Percentiles rank a stretch among this genome's conserved stretches.
These are phyloP conservation scores for Petrocephalus sullivani DNA, from an alignment of 2,797 vertebrate genomes.

Conservation along the genomic window DNA sequence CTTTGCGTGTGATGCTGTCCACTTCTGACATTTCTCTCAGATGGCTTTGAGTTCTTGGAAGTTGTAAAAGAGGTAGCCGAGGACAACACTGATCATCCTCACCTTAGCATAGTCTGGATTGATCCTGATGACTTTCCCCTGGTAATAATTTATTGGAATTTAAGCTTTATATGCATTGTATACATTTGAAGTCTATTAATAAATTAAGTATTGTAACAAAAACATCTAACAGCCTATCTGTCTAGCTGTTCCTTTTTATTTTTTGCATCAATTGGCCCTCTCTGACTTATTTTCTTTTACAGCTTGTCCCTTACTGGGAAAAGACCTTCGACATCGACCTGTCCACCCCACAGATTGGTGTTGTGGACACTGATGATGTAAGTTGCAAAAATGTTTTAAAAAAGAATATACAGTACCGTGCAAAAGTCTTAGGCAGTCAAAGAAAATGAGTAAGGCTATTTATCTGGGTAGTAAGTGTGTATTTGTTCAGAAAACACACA, in stretches of 20 bases:
- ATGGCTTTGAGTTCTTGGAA: conserved; percentile 85
- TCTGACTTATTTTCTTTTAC: conserved; percentile 8
- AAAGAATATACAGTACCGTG: neutral
- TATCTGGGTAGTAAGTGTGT: neutral
- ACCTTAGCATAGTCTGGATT: conserved; percentile 88
- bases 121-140: conserved; percentile 88
- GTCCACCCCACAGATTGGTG: conserved; percentile 78
- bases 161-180: neutral
- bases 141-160: conserved; percentile 54
- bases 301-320: conserved; percentile 88
- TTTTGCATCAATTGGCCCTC: neutral
- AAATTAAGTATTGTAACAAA: neutral
- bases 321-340: conserved; percentile 83
- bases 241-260: neutral
- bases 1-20: neutral
- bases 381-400: conserved; percentile 54
- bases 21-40: conserved; percentile 45
- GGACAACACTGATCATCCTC: conserved; percentile 79
- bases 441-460: neutral
- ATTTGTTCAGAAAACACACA: neutral
- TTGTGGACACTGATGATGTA: conserved; percentile 80
- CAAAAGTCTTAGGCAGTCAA: neutral
- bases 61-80: conserved; percentile 79
- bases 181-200: neutral
- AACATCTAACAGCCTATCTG: neutral